phyloP scores from a whole-genome alignment of 2,888 invertebrate species.

The Conops quadrifasciatus region DNA sequence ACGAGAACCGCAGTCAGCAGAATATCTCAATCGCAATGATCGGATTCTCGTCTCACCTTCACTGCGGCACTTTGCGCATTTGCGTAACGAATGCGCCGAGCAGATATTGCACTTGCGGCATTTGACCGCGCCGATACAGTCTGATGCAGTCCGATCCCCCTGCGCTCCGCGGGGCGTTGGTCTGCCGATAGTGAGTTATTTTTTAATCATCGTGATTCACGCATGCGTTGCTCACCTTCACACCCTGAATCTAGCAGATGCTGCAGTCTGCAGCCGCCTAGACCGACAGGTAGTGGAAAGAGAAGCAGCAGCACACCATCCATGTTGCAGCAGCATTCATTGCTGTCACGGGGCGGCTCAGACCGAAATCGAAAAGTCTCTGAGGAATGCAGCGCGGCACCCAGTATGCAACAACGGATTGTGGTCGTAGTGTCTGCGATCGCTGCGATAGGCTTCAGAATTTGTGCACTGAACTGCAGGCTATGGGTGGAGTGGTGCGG shows the following conservation, averaged over 20 bases:
- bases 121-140: constrained; percentile 1
- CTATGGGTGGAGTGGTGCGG: background rate
- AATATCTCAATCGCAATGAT: constrained; percentile 10
- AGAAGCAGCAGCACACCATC: background rate
- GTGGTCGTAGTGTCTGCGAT: constrained; percentile 22
- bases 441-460: background rate
- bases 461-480: constrained; percentile 8
- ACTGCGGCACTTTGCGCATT: background rate
- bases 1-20: constrained; percentile 6
- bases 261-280: background rate
- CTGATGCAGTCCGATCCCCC: background rate
- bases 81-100: constrained; percentile 21
- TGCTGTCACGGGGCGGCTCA: constrained; percentile 37
- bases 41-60: background rate
- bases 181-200: constrained; percentile 9
- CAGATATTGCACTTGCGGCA: constrained; percentile 12
- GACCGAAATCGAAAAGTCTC: constrained; percentile 60
- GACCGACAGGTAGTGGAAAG: background rate
- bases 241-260: constrained; percentile 15
- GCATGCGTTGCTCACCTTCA: constrained; percentile 32
- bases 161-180: background rate
- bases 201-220: constrained; percentile 33
- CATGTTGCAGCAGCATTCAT: background rate
- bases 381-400: constrained; percentile 26
- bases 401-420: background rate